Conservation (phyloP, 2,113 vertebrate species). For the Rhinopomastus cyanomelas region DNA sequence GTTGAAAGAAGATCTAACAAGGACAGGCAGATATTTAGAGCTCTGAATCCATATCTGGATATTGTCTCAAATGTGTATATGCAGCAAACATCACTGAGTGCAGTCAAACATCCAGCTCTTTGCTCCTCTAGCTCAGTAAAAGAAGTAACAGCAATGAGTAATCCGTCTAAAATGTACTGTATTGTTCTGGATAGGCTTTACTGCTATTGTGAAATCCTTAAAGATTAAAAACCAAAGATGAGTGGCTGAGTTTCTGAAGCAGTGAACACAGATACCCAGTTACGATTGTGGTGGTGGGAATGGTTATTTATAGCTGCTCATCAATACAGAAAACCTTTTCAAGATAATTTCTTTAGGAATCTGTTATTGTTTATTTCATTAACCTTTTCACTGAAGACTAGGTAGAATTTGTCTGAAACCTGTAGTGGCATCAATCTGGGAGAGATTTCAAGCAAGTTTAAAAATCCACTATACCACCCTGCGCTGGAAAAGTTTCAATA, state of each 20-base stretch:
- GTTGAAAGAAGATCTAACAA: slow-evolving; percentile 44
- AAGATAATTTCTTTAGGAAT: background rate
- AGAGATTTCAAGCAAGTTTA: background rate
- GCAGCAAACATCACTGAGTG: background rate
- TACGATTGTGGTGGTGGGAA: background rate
- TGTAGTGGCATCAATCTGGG: background rate
- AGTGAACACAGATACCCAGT: background rate
- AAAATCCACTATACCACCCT: background rate
- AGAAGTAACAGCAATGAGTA: too few relatives aligned
- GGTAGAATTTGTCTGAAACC: background rate
- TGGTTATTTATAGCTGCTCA: background rate
- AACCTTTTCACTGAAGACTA: background rate
- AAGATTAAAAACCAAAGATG: background rate
- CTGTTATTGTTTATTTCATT: background rate
- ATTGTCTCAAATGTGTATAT: background rate
- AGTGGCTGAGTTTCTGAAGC: background rate
- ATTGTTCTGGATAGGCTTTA: background rate
- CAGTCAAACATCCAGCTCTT: background rate
- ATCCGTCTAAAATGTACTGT: background rate
- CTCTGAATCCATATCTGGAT: slow-evolving; percentile 32
- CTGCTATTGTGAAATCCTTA: background rate
- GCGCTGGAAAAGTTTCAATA: background rate
- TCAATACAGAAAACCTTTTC: background rate
- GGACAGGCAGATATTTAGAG: slow-evolving; percentile 45
- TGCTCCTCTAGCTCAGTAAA: background rate